These are phyloP conservation scores for Acholoe squamosa DNA, from an alignment of 2,888 invertebrate species.

Conservation along the genomic window DNA sequence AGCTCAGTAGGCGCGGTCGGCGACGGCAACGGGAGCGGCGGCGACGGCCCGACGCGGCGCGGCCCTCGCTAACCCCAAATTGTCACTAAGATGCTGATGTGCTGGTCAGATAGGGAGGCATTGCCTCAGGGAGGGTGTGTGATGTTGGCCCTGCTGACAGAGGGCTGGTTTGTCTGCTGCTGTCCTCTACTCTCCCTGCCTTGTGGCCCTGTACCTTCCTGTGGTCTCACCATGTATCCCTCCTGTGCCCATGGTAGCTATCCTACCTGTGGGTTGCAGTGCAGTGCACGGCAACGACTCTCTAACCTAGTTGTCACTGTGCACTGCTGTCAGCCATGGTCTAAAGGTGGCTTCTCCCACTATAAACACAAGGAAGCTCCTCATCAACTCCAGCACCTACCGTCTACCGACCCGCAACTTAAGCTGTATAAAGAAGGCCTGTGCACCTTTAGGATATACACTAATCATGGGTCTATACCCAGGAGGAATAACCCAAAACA, in stretches of 20 bases:
- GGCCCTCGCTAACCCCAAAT: slow-evolving; percentile 22
- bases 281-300: not conserved
- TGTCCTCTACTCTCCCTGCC: not conserved
- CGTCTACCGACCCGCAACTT: not conserved
- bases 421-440: not conserved
- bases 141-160: not conserved
- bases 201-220: not conserved
- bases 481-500: not conserved
- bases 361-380: not conserved
- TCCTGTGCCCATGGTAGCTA: not conserved
- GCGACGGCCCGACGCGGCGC: not conserved
- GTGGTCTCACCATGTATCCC: not conserved
- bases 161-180: not conserved
- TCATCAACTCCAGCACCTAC: not conserved
- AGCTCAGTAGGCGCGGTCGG: not conserved
- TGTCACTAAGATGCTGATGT: slow-evolving; percentile 59
- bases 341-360: not conserved
- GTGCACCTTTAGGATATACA: not conserved
- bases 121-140: slow-evolving; percentile 20
- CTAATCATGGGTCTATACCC: not conserved
- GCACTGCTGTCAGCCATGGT: not conserved
- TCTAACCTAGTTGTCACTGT: slow-evolving; percentile 24
- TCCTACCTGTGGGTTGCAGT: no score
- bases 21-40: not conserved
- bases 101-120: not conserved